These are phyloP conservation scores for Heteromyza rotundicornis DNA, from an alignment of 2,888 invertebrate genomes.

Conservation along the genomic window DNA sequence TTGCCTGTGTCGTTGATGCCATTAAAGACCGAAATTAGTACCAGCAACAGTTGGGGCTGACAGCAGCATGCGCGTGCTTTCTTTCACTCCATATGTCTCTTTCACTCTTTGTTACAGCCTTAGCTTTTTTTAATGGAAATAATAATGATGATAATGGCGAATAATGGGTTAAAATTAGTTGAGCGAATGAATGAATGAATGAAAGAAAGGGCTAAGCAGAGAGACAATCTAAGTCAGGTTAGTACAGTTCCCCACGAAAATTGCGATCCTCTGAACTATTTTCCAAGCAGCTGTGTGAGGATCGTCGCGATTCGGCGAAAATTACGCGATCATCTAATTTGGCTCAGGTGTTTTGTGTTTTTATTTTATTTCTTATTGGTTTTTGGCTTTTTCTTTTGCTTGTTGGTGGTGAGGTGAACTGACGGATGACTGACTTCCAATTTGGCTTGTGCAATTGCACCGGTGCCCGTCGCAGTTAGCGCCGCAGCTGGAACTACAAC, in stretches of 20 bases:
- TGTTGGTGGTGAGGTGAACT: not conserved
- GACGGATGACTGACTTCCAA: conserved; percentile 10
- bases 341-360: conserved; percentile 42
- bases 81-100: no score
- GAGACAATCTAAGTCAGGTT: not conserved
- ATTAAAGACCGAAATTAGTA: conserved; percentile 40
- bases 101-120: no score
- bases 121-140: conserved; percentile 47
- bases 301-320: conserved; percentile 13
- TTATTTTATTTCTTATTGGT: conserved; percentile 10
- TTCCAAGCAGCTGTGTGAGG: conserved; percentile 4
- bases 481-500: not conserved
- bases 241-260: not conserved
- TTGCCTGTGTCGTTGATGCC: no score
- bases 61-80: conserved; percentile 46
- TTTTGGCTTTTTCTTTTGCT: no score
- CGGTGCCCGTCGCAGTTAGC: not conserved
- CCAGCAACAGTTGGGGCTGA: conserved; percentile 49
- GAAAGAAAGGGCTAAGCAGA: conserved; percentile 6
- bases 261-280: not conserved
- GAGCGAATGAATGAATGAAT: conserved; percentile 49
- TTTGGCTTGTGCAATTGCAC: not conserved
- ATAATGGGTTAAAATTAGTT: conserved; percentile 53
- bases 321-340: conserved; percentile 44
- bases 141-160: conserved; percentile 53